Conservation (phyloP, 2,797 vertebrate genomes). For the Coendou prehensilis region DNA sequence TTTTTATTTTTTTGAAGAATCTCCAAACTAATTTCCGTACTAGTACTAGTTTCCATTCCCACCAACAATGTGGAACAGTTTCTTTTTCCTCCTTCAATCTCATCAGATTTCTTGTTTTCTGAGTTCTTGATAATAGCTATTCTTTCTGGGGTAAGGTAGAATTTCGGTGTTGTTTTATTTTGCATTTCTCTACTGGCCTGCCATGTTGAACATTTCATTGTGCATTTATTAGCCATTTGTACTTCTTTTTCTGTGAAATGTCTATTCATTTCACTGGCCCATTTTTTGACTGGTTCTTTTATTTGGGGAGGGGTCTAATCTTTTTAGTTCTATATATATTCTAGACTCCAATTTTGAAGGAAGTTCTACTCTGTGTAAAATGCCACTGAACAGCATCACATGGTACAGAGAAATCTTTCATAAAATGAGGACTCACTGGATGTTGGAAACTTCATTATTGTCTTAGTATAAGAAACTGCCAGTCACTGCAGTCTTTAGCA, state of each 20-base stretch:
- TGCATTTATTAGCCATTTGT: not conserved
- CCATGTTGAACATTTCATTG: not conserved
- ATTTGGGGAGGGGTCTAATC: not conserved
- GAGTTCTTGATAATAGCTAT: no score
- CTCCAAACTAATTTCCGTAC: no score
- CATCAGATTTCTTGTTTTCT: no score
- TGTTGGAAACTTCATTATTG: not conserved
- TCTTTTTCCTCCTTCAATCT: no score
- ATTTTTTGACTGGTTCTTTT: not conserved
- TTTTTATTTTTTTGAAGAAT: no score
- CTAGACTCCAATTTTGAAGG: not conserved
- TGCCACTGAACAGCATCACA: not conserved
- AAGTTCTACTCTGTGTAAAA: not conserved
- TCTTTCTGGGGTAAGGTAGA: no score
- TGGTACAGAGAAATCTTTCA: not conserved
- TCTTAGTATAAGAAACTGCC: not conserved
- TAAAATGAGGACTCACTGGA: not conserved
- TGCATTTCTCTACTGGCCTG: not conserved
- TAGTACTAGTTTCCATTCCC: no score
- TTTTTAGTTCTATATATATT: not conserved
- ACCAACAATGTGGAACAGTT: no score
- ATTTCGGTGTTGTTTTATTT: not conserved
- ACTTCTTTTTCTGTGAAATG: not conserved
- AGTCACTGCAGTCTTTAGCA: not conserved
- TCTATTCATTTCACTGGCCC: not conserved